These are phyloP conservation scores for Lordiphosa stackelbergi DNA, from an alignment of 1,140 invertebrate species.

Conservation along the genomic window DNA sequence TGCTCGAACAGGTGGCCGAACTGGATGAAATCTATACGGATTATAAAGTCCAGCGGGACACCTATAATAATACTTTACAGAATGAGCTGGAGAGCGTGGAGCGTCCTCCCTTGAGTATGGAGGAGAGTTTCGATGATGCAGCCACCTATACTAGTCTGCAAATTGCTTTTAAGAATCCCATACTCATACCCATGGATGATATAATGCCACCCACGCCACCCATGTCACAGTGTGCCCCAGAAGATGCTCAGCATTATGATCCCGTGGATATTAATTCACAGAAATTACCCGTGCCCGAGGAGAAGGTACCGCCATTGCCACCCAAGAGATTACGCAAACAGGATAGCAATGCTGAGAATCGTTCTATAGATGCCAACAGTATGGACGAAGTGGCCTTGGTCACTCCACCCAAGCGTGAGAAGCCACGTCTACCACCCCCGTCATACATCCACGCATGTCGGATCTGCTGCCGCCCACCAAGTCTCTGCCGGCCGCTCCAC, in stretches of 20 bases:
- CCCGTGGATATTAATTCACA: constrained; percentile 58
- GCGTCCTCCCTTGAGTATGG: constrained; percentile 78
- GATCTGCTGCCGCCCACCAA: constrained; percentile 76
- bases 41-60: constrained; percentile 79
- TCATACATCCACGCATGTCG: constrained; percentile 51
- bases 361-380: constrained; percentile 64
- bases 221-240: constrained; percentile 57
- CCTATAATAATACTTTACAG: constrained; percentile 69
- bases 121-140: constrained; percentile 84
- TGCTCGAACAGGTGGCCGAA: constrained; percentile 85
- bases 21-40: constrained; percentile 87
- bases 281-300: constrained; percentile 65
- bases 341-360: constrained; percentile 65
- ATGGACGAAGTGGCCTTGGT: constrained; percentile 8
- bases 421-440: constrained; percentile 72
- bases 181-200: constrained; percentile 79
- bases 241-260: constrained; percentile 68
- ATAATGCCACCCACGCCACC: constrained; percentile 69
- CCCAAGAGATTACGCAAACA: constrained; percentile 86
- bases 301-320: constrained; percentile 85
- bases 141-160: constrained; percentile 89
- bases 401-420: constrained; percentile 26
- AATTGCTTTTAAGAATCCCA: constrained; percentile 90
- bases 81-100: constrained; percentile 66
- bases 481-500: constrained; percentile 73